A percentile compares a stretch with the other conserved stretches of the same genome.
phyloP scores from a whole-genome alignment of 2,888 invertebrate species.

The Pachydiplax longipennis region DNA sequence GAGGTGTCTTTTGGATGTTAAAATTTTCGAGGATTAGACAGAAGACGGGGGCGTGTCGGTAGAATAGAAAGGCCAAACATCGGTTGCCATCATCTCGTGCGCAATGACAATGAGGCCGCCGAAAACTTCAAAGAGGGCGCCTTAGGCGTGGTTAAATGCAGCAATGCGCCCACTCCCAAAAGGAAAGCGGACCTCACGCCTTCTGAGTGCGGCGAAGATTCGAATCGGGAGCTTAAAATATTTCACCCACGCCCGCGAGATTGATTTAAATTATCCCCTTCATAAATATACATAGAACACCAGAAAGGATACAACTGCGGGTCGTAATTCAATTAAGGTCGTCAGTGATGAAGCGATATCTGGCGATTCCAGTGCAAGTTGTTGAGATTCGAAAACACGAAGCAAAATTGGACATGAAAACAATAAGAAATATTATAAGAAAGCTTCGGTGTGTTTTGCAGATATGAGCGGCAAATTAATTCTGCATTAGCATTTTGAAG shows the following conservation, averaged over 20 bases:
- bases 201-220: neutral
- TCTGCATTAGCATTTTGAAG: no score
- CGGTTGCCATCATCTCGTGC: neutral
- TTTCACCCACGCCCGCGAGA: neutral
- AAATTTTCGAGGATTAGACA: neutral
- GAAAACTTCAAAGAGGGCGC: constrained; percentile 18
- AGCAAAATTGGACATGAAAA: neutral
- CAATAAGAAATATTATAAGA: neutral
- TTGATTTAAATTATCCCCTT: neutral
- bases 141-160: neutral
- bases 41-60: neutral
- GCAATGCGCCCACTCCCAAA: neutral
- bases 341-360: neutral
- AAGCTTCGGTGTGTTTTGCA: neutral
- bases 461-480: neutral
- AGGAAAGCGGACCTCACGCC: neutral
- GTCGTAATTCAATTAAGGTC: neutral
- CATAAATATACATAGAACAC: neutral
- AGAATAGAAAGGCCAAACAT: neutral
- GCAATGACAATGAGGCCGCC: constrained; percentile 30
- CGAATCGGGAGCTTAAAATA: neutral
- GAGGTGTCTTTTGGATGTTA: neutral
- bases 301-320: neutral
- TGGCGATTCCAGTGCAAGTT: neutral
- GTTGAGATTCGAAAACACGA: neutral